Conservation (phyloP, 2,113 vertebrate species). For the Rhombomys opimus region DNA sequence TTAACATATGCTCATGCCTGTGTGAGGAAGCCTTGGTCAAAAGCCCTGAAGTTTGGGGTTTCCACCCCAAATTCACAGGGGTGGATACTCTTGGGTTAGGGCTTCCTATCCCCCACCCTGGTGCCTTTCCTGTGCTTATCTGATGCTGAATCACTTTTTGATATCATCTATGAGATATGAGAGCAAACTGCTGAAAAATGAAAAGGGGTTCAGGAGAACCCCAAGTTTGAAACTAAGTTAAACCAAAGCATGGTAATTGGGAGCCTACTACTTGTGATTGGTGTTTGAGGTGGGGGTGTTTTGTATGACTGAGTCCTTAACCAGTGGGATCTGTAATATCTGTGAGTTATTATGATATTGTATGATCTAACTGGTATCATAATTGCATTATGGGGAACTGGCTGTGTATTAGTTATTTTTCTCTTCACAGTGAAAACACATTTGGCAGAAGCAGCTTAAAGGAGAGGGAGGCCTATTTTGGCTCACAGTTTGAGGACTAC, state of each 20-base stretch:
- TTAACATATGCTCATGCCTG: not conserved
- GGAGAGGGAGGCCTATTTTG: not conserved
- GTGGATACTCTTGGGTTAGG: not conserved
- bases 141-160: not conserved
- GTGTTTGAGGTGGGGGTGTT: not conserved
- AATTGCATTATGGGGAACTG: not conserved
- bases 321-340: not conserved
- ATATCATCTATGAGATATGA: not conserved
- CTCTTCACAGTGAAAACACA: not conserved
- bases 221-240: not conserved
- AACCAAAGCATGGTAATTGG: not conserved
- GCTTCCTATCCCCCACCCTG: not conserved
- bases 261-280: not conserved
- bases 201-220: not conserved
- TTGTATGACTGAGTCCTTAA: not conserved
- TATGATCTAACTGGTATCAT: not conserved
- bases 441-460: not conserved
- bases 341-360: not conserved
- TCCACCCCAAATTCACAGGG: not conserved
- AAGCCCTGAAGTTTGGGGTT: not conserved
- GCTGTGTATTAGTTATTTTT: not conserved
- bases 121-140: not conserved
- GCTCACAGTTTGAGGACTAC: not conserved
- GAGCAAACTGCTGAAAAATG: not conserved
- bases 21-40: not conserved